Conservation (phyloP, 1,140 invertebrate species). For the Tetragnatha versicolor region DNA sequence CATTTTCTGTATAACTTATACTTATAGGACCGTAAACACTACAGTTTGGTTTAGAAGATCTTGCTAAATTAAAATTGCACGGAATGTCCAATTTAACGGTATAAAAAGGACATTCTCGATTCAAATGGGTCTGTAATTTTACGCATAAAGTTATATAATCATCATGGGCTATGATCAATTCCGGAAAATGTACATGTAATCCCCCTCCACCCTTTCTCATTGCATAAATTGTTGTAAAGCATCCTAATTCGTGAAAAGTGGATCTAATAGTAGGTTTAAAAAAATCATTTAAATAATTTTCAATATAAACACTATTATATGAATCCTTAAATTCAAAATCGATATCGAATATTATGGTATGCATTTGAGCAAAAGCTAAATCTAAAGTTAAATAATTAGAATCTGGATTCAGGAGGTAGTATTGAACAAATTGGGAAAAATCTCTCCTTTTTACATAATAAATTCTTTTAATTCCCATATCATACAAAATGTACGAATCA, state of each 20-base stretch:
- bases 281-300: too few species aligned
- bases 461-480: too few species aligned
- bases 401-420: too few species aligned
- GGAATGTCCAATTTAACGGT: background rate
- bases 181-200: slow-evolving; percentile 27
- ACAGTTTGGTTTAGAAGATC: background rate
- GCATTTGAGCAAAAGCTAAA: too few species aligned
- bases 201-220: background rate
- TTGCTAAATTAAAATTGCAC: background rate
- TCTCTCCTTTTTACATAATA: too few species aligned
- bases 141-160: slow-evolving; percentile 23
- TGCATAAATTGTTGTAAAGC: background rate
- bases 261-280: too few species aligned
- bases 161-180: slow-evolving; percentile 12
- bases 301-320: too few species aligned
- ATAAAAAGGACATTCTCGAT: background rate
- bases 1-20: slow-evolving; percentile 1
- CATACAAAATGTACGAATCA: too few species aligned
- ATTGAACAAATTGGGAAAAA: too few species aligned
- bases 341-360: too few species aligned
- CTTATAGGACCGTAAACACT: background rate
- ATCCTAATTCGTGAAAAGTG: background rate
- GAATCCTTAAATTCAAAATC: too few species aligned
- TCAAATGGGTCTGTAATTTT: background rate
- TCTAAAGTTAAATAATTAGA: too few species aligned